Percentiles rank a stretch among this genome's conserved stretches.
phyloP scores from a whole-genome alignment of 2,113 vertebrate species.

The Poeciliopsis turrubarensis region DNA sequence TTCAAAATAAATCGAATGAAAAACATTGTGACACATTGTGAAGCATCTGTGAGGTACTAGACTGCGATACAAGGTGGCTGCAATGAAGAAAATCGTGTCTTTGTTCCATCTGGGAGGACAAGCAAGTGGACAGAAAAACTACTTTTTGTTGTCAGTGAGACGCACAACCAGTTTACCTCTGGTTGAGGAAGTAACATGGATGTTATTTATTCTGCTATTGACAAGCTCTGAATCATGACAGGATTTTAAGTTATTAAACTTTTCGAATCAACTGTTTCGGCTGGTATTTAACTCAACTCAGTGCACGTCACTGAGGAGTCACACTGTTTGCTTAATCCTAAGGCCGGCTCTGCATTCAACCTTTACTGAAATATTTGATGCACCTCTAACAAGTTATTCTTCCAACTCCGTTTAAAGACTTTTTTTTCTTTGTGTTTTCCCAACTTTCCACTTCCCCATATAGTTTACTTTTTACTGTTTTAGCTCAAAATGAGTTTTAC shows the following conservation, averaged over 20 bases:
- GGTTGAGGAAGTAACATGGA: too few relatives aligned
- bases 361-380: neutral
- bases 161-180: too few relatives aligned
- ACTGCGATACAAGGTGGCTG: too few relatives aligned
- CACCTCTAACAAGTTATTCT: neutral
- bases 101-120: too few relatives aligned
- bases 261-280: neutral
- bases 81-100: too few relatives aligned
- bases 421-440: neutral
- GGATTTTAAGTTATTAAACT: neutral
- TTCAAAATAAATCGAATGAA: too few relatives aligned
- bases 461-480: slow-evolving; percentile 12
- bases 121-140: too few relatives aligned
- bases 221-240: too few relatives aligned
- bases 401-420: neutral
- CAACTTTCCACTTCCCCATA: slow-evolving; percentile 13
- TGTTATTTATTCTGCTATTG: too few relatives aligned
- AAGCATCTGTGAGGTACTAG: too few relatives aligned
- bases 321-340: neutral
- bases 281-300: neutral
- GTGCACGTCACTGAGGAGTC: neutral
- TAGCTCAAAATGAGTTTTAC: slow-evolving; percentile 31
- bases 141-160: neutral
- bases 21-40: too few relatives aligned
- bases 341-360: neutral